Evolutionary conservation across 2,797 vertebrate species (phyloP), one percentile per base, ranked within the genome.

Genomic region (Falco columbarius): DNA sequence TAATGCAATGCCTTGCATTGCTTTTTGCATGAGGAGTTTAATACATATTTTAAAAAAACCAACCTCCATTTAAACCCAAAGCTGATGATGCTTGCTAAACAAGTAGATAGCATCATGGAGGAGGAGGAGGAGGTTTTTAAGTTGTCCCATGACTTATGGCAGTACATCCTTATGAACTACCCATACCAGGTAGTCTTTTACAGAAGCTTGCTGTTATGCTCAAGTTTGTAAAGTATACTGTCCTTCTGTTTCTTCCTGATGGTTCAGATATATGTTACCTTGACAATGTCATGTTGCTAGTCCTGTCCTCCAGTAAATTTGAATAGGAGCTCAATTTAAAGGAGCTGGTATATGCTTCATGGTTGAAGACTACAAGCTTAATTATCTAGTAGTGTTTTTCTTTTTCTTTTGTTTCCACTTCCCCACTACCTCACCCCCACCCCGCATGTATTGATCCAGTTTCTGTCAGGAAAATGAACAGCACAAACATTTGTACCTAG

Each of bases 1-100:
- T 55, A 44, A 12, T 77, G 29, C 14, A 29, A 3, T 56, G n/a
- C 58, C 34, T 76, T 62, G 32, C 27, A 22, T 24, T 75, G 58
- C 15, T 66, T 22, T 63, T 91, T 3, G 1, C 17, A 2, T 7
- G 14, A 70, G 44, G 29, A 58, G 3, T 55, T 76, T 32, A 56
- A 16, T 54, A 20, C 0, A 0, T 34, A 21, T 27, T 81, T 16
- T 7, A 7, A 52, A 86, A 38, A 4, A 1, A 1, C 2, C 10
- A 55, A 1, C 5, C 16, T 76, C n/a, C 17, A 7, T 34, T 83
- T 54, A 65, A 74, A 63, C 4, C 2, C 20, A 26, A 17, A 90
- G 40, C 27, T 83, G 38, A 5, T 66, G 2, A 3, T 81, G 40
- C 22, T 82, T 86, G 51, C 63, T 63, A 8, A 29, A 32, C 11